Percentiles rank a stretch among this genome's conserved stretches.
phyloP scores from a whole-genome alignment of 2,113 vertebrate genomes.

The Dicrurus megarhynchus region DNA sequence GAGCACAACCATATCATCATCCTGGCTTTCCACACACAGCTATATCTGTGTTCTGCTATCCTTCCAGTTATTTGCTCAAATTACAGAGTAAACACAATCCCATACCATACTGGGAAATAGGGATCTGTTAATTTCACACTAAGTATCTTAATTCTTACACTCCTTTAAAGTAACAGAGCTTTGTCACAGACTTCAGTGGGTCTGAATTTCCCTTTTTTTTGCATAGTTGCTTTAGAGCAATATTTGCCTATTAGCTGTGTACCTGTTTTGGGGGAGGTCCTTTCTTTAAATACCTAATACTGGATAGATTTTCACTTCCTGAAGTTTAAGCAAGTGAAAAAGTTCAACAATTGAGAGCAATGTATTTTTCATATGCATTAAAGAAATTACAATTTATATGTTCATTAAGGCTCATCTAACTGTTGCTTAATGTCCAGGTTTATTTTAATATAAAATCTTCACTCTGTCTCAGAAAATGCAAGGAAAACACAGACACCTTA shows the following conservation, averaged over 20 bases:
- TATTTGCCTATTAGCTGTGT: not conserved
- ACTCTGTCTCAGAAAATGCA: not conserved
- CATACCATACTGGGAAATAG: not conserved
- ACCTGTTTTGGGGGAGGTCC: accelerated
- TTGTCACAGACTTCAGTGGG: not conserved
- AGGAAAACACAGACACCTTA: not conserved
- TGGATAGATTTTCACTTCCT: not conserved
- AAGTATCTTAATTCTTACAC: not conserved
- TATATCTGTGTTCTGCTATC: not conserved
- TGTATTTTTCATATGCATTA: not conserved
- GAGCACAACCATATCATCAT: not conserved
- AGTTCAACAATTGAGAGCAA: not conserved
- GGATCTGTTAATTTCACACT: not conserved
- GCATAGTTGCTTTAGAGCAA: not conserved
- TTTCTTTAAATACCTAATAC: not conserved
- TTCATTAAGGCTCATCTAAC: not conserved
- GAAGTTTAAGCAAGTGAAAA: not conserved
- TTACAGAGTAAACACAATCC: not conserved
- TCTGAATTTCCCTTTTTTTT: not conserved
- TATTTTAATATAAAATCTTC: not conserved
- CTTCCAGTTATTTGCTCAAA: not conserved
- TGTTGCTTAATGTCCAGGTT: not conserved
- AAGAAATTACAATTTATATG: not conserved
- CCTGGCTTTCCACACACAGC: not conserved
- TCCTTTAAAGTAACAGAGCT: not conserved